Evolutionary conservation across 2,797 vertebrate genomes (phyloP), one percentile per base, ranked within the genome.

Genomic region (Phoeniculus purpureus): DNA sequence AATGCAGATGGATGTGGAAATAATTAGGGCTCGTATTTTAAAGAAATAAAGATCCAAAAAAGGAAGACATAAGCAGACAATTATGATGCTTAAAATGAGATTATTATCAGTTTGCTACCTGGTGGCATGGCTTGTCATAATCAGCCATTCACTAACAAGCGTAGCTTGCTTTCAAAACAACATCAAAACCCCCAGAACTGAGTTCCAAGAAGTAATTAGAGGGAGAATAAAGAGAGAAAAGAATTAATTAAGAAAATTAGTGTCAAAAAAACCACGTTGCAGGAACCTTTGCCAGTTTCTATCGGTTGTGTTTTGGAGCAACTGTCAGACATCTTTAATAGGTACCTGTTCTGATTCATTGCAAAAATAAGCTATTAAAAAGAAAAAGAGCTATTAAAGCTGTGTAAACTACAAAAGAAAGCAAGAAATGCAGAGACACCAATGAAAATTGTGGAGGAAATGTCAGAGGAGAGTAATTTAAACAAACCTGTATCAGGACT

Each of bases 401-500:
- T 73, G 9, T 9, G 45, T 31, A 29, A 81, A 58, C 43, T 32
- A 43, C 3, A 75, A 25, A 83, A 22, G 18, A 72, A 55, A 76
- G 45, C 9, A 72, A 51, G 27, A 37, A 61, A 88, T 22, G 70
- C 14, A 65, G 67, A 66, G n/a, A 52, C 27, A 52, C 4, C 18
- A 23, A 27, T 26, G 27, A 29, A 50, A 45, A 45, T 9, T 25
- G 40, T 47, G 51, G 54, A 65, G 67, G 3, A 15, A 54, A 20
- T 8, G 15, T 45, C 29, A 86, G 71, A 93, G 78, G 90, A 94
- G 52, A 88, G 56, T 95, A 77, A 80, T 70, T 90, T 61, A 90
- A 84, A 95, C 96, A 86, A 98, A 99, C 99, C 99, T 99, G 98
- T 95, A 92, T 98, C 96, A 15, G 98, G 96, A 95, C 97, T 98